These are phyloP conservation scores for Sebastiscus tertius DNA, from an alignment of 2,797 vertebrate genomes.

Conservation along the genomic window DNA sequence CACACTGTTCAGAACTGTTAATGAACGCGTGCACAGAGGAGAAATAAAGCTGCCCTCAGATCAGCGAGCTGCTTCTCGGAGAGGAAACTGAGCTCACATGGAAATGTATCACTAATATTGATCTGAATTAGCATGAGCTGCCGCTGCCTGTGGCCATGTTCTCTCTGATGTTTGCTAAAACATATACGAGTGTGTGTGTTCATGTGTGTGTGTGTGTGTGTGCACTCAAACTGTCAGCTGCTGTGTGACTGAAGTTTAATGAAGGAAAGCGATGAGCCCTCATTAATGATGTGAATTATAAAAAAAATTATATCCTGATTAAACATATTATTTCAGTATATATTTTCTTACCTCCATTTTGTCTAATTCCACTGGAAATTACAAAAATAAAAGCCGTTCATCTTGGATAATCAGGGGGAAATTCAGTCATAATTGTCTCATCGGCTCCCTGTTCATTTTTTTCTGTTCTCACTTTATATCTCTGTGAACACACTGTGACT, in stretches of 20 bases:
- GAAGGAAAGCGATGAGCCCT: background rate
- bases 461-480: background rate
- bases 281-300: constrained; percentile 23
- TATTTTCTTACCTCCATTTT: background rate
- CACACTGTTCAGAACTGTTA: background rate
- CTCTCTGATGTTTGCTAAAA: constrained; percentile 50
- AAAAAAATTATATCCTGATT: background rate
- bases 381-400: background rate
- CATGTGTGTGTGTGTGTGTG: background rate
- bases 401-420: background rate
- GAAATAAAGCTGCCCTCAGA: constrained; percentile 36
- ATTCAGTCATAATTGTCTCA: background rate
- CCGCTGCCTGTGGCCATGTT: constrained; percentile 60
- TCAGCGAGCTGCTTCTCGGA: constrained; percentile 27
- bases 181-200: background rate
- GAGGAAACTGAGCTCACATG: constrained; percentile 61
- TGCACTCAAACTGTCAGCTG: background rate
- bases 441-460: background rate
- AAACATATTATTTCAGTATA: background rate
- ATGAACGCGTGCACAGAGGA: constrained; percentile 14
- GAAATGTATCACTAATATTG: constrained; percentile 69
- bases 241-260: constrained; percentile 26
- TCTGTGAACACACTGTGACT: background rate
- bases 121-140: constrained; percentile 66
- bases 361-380: background rate